phyloP scores from a whole-genome alignment of 2,113 vertebrate species.

The Hydrolagus affinis region DNA sequence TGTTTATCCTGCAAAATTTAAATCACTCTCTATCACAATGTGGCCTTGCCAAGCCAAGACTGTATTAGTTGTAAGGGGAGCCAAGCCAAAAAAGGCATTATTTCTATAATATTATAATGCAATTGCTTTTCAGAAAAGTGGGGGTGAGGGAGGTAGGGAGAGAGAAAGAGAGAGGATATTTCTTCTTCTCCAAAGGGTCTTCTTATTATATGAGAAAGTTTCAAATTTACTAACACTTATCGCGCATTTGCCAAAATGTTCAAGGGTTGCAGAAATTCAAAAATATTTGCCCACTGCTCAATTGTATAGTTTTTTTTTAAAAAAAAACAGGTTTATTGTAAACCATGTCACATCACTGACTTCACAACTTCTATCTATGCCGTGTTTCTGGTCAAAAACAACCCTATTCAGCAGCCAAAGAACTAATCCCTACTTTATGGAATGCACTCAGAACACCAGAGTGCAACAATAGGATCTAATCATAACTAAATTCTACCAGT shows the following conservation, averaged over 20 bases:
- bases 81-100: not conserved
- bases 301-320: not conserved
- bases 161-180: no score
- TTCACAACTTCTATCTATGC: not conserved
- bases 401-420: not conserved
- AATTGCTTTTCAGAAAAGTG: not conserved
- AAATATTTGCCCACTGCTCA: not conserved
- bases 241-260: not conserved
- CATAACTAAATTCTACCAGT: not conserved
- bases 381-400: not conserved
- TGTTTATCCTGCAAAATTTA: no score
- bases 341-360: not conserved
- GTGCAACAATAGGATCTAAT: not conserved
- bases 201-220: no score
- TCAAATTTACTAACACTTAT: not conserved
- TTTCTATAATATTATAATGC: not conserved
- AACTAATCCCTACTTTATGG: not conserved
- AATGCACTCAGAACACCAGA: not conserved
- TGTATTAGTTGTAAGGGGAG: not conserved
- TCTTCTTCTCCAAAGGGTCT: no score
- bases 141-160: no score
- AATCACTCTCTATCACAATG: no score
- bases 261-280: not conserved
- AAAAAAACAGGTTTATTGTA: not conserved
- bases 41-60: not conserved